phyloP scores from a whole-genome alignment of 2,113 vertebrate genomes.

The Empidonax alnorum region DNA sequence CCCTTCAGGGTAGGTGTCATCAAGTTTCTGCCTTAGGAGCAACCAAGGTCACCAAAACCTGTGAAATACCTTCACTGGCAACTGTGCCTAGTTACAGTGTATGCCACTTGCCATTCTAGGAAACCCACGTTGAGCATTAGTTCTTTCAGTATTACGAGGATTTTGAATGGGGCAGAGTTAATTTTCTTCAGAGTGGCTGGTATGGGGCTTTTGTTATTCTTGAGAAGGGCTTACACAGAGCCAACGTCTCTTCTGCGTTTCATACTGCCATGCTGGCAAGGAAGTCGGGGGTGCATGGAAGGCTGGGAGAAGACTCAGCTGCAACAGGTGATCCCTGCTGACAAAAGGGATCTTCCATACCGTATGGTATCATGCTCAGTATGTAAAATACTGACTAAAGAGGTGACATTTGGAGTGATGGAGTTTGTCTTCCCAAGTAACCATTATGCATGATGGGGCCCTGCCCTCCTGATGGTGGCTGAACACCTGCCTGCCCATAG shows the following conservation, averaged over 20 bases:
- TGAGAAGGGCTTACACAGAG: background rate
- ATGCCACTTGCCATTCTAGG: background rate
- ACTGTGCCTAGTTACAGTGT: background rate
- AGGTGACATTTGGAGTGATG: background rate
- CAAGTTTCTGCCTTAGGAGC: background rate
- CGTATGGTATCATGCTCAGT: background rate
- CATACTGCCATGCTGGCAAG: background rate
- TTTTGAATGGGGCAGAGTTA: background rate
- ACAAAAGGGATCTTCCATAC: background rate
- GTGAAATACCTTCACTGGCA: background rate
- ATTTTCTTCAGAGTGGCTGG: background rate
- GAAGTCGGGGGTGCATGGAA: too few species aligned
- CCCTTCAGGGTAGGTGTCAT: fast-evolving
- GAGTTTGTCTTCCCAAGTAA: background rate
- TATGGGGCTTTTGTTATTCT: background rate
- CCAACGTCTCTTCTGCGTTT: background rate
- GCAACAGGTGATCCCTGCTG: background rate
- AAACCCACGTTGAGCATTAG: background rate
- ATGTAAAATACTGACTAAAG: background rate
- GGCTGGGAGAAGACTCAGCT: background rate
- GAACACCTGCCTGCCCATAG: background rate
- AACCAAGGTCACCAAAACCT: background rate
- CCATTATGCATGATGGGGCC: fast-evolving
- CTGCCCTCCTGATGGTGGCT: background rate
- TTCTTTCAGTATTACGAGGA: fast-evolving